A percentile compares a stretch with the other conserved stretches of the same genome.
phyloP scores from a whole-genome alignment of 2,888 invertebrate species.

The Leptinotarsa tumamoca region DNA sequence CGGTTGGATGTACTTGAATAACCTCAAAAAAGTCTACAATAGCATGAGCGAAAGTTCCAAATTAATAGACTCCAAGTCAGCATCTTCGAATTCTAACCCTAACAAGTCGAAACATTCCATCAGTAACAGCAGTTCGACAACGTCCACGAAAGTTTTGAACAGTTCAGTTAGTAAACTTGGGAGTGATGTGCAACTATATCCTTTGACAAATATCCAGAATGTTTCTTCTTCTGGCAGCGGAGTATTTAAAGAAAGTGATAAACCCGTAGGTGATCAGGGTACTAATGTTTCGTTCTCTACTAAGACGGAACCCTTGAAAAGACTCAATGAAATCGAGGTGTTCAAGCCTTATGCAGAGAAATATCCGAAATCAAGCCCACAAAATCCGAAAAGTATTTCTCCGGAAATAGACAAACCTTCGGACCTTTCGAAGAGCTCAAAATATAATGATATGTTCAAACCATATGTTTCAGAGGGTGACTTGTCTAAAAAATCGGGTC shows the following conservation, averaged over 20 bases:
- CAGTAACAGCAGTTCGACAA: not conserved
- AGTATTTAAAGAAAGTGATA: not conserved
- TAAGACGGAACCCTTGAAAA: not conserved
- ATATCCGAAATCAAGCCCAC: constrained; percentile 3
- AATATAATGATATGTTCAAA: constrained; percentile 28
- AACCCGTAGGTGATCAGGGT: not conserved
- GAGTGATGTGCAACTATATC: not conserved
- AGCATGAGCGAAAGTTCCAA: constrained; percentile 39
- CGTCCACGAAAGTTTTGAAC: not conserved
- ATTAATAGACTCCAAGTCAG: constrained; percentile 18
- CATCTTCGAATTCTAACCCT: not conserved
- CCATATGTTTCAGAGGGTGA: constrained; percentile 20
- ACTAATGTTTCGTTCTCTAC: not conserved
- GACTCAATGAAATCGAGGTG: not conserved
- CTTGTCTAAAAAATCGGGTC: not conserved
- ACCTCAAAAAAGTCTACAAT: constrained; percentile 59
- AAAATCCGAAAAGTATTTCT: not conserved
- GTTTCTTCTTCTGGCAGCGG: not conserved
- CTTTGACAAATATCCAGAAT: constrained; percentile 1
- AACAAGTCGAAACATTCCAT: constrained; percentile 19
- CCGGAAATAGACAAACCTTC: constrained; percentile 22
- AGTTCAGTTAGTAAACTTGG: not conserved
- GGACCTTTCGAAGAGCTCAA: constrained; percentile 25
- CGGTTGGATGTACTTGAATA: constrained; percentile 69
- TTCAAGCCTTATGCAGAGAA: constrained; percentile 20